Evolutionary conservation across 2,113 vertebrate species (phyloP), one percentile per base, ranked within the genome.

Genomic region (Trichechus manatus): DNA sequence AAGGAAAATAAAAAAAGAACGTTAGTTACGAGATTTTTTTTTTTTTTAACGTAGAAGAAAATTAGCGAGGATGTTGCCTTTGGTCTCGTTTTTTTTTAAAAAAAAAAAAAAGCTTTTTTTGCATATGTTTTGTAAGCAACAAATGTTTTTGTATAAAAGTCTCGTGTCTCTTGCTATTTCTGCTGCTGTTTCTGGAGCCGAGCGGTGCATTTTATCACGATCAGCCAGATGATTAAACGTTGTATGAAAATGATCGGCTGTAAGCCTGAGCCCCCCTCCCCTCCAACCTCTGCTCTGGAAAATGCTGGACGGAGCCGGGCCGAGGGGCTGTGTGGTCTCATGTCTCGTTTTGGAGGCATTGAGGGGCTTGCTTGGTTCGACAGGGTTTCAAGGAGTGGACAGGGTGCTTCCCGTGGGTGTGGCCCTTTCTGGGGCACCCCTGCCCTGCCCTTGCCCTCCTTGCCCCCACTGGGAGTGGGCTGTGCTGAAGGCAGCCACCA

Each of bases 51-150:
- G 98, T 98, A 99, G 98, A 98, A 98, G 97, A 98, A 95, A 98
- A 98, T 44, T 98, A 98, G 98, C 94, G 39, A 92, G 86, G 83
- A 91, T 0, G 96, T 97, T 97, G 98, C 98, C 97, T 98, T 98
- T 94, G 79, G 95, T 96, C 50, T 95, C 94, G 98, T 98, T 98
- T 97, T 98, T 98, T 98, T 97, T 98, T 98, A 56, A 98, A 39
- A 39, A 39, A 39, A 56, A 56, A 56, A 56, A 56, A 56, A 17
- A 15, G 98, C 97, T 98, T 99, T 97, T 98, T 99, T 98, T 98
- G 98, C 98, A 91, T 98, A 98, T 98, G 98, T 99, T 99, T 99
- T 99, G 98, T 99, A 99, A 99, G 98, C 98, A 92, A 98, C 42
- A 31, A 33, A 64, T 82, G 96, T 97, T 98, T 98, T 99, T 98